Percentiles rank a stretch among this genome's conserved stretches.
Evolutionary conservation across 2,797 vertebrate genomes (phyloP).

Genomic region (Darevskia mixta): DNA sequence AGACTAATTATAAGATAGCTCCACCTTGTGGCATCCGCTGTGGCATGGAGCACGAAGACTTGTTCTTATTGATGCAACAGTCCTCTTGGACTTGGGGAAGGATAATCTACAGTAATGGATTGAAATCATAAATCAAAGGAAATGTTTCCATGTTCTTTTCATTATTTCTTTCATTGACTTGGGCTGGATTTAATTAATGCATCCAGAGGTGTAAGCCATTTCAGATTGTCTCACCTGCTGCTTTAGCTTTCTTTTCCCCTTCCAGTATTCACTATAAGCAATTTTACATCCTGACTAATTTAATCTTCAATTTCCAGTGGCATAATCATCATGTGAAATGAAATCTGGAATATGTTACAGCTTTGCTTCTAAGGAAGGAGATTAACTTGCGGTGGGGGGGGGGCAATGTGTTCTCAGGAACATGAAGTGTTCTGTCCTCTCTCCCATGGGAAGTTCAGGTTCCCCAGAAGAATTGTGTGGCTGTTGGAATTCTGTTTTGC

Average conservation of each 20-base stretch:
- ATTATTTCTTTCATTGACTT: not conserved
- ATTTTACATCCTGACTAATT: not conserved
- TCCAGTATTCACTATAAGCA: not conserved
- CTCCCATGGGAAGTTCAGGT: not conserved
- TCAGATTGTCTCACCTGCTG: not conserved
- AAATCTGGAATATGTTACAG: not conserved
- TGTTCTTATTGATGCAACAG: not conserved
- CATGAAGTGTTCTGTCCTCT: not conserved
- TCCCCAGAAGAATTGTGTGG: not conserved
- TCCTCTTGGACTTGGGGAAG: not conserved
- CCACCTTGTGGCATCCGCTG: constrained; percentile 19
- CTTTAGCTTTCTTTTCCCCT: not conserved
- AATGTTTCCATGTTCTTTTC: not conserved
- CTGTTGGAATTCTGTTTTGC: not conserved
- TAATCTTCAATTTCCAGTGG: not conserved
- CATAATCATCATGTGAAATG: not conserved
- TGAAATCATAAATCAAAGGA: not conserved
- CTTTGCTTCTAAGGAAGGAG: not conserved
- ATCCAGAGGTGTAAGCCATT: not conserved
- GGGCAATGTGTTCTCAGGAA: no score
- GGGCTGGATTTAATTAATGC: not conserved
- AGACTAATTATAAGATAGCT: constrained; percentile 25
- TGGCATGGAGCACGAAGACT: not conserved
- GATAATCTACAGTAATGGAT: not conserved
- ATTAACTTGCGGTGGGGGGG: not conserved